Base-by-base conservation (phyloP, 2,797 vertebrate genomes). In the Chromis chromis region DNA sequence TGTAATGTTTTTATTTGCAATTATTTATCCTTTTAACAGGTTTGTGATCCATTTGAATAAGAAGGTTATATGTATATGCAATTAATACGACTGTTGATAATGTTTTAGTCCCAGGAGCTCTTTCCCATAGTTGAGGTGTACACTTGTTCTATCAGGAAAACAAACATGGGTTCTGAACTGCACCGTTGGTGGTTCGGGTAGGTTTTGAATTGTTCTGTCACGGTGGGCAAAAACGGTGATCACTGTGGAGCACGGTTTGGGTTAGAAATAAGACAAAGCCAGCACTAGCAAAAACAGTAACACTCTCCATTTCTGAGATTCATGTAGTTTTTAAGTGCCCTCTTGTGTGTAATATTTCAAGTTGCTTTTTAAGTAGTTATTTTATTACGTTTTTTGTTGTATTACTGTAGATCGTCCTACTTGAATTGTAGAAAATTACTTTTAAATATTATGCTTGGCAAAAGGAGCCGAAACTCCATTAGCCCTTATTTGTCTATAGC, bases 21-120 rank as follows among this genome's bases (percentile, higher is more conserved):
- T 87, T 85, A 86, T 86, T 89, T 88, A 88, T 92, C 81, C 63
- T 86, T 65, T 70, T 70, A 39, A 68, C 82, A 78, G 74, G 64
- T 79, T 48, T 78, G 68, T 81, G 74, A 85, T 83, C 73, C 69
- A 76, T 65, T 79, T 62, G 21, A 74, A 68, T 57, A 83, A 72
- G 78, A 87, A 89, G 75, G 88, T 87, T 85, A 68, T 55, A 78
- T 87, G 57, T 81, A 88, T 92, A 91, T 93, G 92, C 90, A 94
- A 91, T 87, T 86, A 83, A 54, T 66, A 65, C 74, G 86, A 87
- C 85, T 91, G 86, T 90, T 88, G 68, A 78, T 81, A 70, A 74
- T 53, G 70, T 71, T 74, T 27, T 46, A 64, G 63, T 70, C 63
- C 63, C 59, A 74, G 65, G 49, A 55, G 24, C 50, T 67, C 60